Conservation (phyloP, 1,140 invertebrate species). For the Drosophila murphyi region DNA sequence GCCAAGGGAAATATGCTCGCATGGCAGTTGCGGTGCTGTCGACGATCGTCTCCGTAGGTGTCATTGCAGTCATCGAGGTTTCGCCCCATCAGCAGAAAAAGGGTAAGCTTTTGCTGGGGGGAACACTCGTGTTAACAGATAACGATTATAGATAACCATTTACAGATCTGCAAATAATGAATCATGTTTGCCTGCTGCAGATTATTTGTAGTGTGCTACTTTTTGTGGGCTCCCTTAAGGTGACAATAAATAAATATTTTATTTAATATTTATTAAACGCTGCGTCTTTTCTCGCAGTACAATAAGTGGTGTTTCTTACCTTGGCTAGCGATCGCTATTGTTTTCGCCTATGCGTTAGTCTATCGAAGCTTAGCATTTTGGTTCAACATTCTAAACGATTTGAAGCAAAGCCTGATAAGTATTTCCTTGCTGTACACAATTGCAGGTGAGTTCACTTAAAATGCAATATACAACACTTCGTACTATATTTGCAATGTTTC, state of each 20-base stretch:
- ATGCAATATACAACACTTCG: background rate
- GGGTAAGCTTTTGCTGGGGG: constrained; percentile 3
- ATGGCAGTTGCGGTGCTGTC: constrained; percentile 37
- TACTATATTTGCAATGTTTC: background rate
- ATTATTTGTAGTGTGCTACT: constrained; percentile 38
- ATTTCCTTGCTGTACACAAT: constrained; percentile 11
- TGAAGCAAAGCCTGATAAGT: background rate
- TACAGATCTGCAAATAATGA: constrained; percentile 21
- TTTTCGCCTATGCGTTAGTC: constrained; percentile 43
- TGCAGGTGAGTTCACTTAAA: constrained; percentile 27
- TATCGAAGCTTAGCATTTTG: constrained; percentile 28
- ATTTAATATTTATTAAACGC: too few species aligned
- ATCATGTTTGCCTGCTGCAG: constrained; percentile 50
- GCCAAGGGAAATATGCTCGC: background rate
- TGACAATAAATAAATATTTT: background rate
- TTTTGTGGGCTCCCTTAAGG: constrained; percentile 15
- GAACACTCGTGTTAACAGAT: background rate
- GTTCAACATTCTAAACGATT: background rate
- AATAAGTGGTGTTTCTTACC: constrained; percentile 46
- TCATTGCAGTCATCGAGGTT: background rate
- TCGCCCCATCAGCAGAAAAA: background rate
- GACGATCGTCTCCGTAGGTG: constrained; percentile 13
- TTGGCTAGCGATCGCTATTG: constrained; percentile 42
- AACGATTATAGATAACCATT: background rate
- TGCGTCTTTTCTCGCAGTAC: constrained; percentile 8